Evolutionary conservation across 92 coral and sea anemone species (phyloP).

Genomic region (Ricordea florida): DNA sequence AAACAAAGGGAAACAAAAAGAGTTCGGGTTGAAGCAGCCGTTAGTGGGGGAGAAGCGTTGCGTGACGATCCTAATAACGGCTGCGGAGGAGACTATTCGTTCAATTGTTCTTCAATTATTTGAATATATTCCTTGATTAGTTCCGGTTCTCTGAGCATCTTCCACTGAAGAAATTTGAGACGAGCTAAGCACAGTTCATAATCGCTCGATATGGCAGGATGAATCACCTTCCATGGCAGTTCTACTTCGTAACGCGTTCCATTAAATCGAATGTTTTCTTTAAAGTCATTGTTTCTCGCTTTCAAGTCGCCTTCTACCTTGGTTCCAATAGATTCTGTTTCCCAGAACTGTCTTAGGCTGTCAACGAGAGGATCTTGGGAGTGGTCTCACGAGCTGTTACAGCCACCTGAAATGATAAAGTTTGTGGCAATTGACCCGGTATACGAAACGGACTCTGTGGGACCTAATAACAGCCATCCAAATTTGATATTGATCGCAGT

Average conservation of each 20-base stretch:
- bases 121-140: conserved; percentile 21
- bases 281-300: background rate
- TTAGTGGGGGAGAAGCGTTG: no score
- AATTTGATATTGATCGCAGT: conserved; percentile 6
- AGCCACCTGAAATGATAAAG: background rate
- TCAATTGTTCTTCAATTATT: conserved; percentile 20
- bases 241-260: conserved; percentile 54
- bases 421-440: background rate
- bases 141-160: conserved; percentile 31
- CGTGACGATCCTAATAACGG: no score
- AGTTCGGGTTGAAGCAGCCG: no score
- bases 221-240: conserved; percentile 53
- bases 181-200: conserved; percentile 28
- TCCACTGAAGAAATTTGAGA: conserved; percentile 28
- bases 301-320: no score
- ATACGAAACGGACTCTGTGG: background rate
- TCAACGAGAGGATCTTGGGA: background rate
- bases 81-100: no score
- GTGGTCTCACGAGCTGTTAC: background rate
- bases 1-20: no score
- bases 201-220: conserved; percentile 16
- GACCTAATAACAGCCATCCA: conserved; percentile 30
- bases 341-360: conserved; percentile 22
- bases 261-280: conserved; percentile 18
- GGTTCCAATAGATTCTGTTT: conserved; percentile 15